phyloP scores from a whole-genome alignment of 2,797 vertebrate genomes.

The Triplophysa bombifrons region DNA sequence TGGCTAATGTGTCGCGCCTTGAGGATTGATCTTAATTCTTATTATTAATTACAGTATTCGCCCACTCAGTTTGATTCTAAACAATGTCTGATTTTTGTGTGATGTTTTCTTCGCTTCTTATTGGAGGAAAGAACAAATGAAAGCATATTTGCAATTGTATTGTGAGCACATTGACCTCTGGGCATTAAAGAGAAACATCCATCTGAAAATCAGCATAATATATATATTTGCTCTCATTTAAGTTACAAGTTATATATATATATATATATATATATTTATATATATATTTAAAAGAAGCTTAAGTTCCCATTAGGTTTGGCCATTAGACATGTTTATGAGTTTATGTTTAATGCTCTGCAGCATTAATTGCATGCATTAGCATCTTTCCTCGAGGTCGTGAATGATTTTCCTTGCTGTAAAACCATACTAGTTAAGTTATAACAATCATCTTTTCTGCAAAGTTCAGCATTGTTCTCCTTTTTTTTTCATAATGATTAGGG shows the following conservation, averaged over 20 bases:
- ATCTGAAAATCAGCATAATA: background rate
- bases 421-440: constrained; percentile 3
- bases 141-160: constrained; percentile 51
- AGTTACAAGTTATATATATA: background rate
- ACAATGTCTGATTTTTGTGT: background rate
- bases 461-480: background rate
- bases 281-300: background rate
- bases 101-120: background rate
- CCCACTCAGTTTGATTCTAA: background rate
- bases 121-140: constrained; percentile 22
- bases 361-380: constrained; percentile 50
- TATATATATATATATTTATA: background rate
- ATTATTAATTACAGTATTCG: background rate
- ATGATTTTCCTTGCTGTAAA: constrained; percentile 16
- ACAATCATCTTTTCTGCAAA: background rate
- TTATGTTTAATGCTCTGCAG: constrained; percentile 17
- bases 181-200: constrained; percentile 46
- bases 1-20: background rate
- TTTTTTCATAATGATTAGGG: background rate
- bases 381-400: background rate
- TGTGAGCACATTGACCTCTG: constrained; percentile 32
- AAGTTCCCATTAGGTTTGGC: constrained; percentile 21
- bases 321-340: constrained; percentile 13
- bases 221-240: constrained; percentile 8
- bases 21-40: background rate